A percentile compares a stretch with the other conserved stretches of the same genome.
phyloP scores from a whole-genome alignment of 37 sponge, comb jelly and placozoan species.

The Beroe ovata region DNA sequence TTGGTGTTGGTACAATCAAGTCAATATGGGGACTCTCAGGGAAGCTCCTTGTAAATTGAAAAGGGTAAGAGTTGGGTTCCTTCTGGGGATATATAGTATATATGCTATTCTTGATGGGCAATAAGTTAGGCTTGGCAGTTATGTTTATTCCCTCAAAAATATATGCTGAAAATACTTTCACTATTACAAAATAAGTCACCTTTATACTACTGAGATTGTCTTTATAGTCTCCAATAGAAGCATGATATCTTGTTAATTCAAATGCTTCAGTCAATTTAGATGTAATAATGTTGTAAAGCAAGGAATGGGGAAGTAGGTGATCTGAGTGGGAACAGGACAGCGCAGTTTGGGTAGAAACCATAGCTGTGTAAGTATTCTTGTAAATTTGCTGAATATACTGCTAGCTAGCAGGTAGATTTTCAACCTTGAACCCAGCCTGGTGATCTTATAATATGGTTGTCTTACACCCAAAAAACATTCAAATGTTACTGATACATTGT shows the following conservation, averaged over 20 bases:
- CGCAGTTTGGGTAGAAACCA: conserved; percentile 27
- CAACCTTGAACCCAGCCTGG: too few relatives aligned
- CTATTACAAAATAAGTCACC: background rate
- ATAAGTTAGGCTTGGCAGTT: too few relatives aligned
- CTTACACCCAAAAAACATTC: too few relatives aligned
- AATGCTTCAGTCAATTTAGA: conserved; percentile 32
- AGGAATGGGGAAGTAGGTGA: conserved; percentile 8
- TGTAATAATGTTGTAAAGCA: conserved; percentile 35
- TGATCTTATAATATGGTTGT: too few relatives aligned
- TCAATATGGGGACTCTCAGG: conserved; percentile 29
- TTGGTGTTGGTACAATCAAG: background rate
- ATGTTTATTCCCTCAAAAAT: background rate
- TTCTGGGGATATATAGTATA: background rate
- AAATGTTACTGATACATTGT: too few relatives aligned
- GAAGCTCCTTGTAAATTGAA: background rate
- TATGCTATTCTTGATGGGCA: background rate
- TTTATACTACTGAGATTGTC: conserved; percentile 12
- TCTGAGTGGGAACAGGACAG: background rate
- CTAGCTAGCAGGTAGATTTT: too few relatives aligned
- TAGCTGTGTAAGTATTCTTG: background rate
- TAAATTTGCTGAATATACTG: too few relatives aligned
- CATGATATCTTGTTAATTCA: conserved; percentile 3
- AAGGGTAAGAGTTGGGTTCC: background rate
- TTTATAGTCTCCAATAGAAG: background rate
- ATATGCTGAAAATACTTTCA: background rate